These are phyloP conservation scores for Phasia obesa DNA, from an alignment of 2,888 invertebrate species.

Conservation along the genomic window DNA sequence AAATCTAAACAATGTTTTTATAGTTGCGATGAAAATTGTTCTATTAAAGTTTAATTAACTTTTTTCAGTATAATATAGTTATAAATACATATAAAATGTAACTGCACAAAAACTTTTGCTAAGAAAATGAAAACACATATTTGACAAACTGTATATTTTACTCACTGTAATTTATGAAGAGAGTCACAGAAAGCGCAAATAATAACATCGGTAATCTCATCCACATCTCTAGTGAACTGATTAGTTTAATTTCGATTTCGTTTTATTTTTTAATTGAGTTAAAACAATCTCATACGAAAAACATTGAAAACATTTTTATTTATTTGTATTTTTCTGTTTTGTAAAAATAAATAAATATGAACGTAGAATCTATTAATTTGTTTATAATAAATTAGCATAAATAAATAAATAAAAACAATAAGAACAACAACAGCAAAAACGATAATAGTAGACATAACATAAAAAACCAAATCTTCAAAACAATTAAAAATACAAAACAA, in stretches of 20 bases:
- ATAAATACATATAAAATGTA: too few relatives aligned
- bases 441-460: slow-evolving; percentile 14
- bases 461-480: slow-evolving; percentile 36
- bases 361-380: slow-evolving; percentile 39
- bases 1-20: too few relatives aligned
- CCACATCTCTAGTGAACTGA: too few relatives aligned
- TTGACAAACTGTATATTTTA: too few relatives aligned
- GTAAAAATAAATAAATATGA: slow-evolving; percentile 49
- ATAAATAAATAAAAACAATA: slow-evolving; percentile 14
- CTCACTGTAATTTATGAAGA: too few relatives aligned
- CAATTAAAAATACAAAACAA: slow-evolving; percentile 56
- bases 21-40: too few relatives aligned
- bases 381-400: slow-evolving; percentile 54
- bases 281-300: not conserved
- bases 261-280: slow-evolving; percentile 23
- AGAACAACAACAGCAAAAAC: slow-evolving; percentile 1
- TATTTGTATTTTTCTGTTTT: slow-evolving; percentile 4
- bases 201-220: too few relatives aligned
- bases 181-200: too few relatives aligned
- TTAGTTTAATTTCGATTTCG: not conserved
- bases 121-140: too few relatives aligned
- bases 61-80: too few relatives aligned
- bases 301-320: not conserved
- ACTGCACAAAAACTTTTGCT: too few relatives aligned
- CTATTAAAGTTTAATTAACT: too few relatives aligned